These are phyloP conservation scores for Drosophila ezoana DNA, from an alignment of 2,888 invertebrate species.

Conservation along the genomic window DNA sequence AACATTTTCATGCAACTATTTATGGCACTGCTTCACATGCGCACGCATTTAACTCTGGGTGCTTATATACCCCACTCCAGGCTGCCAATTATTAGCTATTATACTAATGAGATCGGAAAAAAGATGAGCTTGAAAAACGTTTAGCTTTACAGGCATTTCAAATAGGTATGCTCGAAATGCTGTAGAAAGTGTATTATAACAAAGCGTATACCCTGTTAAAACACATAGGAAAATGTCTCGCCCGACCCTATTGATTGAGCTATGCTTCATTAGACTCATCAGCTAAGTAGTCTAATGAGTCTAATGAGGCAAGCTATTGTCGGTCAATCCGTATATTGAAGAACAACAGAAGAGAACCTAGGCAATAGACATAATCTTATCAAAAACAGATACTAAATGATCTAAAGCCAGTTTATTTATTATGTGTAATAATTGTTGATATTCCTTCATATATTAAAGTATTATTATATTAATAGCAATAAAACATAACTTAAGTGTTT, in stretches of 20 bases:
- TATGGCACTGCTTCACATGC: slow-evolving; percentile 13
- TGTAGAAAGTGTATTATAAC: background rate
- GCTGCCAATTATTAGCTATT: background rate
- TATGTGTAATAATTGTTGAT: background rate
- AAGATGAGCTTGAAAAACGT: background rate
- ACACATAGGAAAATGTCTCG: too few relatives aligned
- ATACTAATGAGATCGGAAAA: slow-evolving; percentile 4
- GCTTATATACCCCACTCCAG: background rate
- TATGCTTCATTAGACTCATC: too few relatives aligned
- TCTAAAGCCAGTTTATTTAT: too few relatives aligned
- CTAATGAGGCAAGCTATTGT: too few relatives aligned
- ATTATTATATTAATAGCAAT: background rate
- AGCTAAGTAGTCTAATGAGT: too few relatives aligned
- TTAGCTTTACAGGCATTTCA: background rate
- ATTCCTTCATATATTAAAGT: background rate
- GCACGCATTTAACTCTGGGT: slow-evolving; percentile 35
- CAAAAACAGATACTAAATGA: too few relatives aligned
- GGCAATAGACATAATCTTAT: too few relatives aligned
- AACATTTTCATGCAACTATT: slow-evolving; percentile 54
- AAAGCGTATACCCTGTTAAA: background rate
- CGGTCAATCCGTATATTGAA: too few relatives aligned
- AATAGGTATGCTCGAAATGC: background rate
- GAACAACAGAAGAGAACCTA: too few relatives aligned
- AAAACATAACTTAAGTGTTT: background rate
- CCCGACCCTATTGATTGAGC: too few relatives aligned